A percentile compares a stretch with the other conserved stretches of the same genome.
These are phyloP conservation scores for Abrostola tripartita DNA, from an alignment of 2,888 invertebrate species.

Conservation along the genomic window DNA sequence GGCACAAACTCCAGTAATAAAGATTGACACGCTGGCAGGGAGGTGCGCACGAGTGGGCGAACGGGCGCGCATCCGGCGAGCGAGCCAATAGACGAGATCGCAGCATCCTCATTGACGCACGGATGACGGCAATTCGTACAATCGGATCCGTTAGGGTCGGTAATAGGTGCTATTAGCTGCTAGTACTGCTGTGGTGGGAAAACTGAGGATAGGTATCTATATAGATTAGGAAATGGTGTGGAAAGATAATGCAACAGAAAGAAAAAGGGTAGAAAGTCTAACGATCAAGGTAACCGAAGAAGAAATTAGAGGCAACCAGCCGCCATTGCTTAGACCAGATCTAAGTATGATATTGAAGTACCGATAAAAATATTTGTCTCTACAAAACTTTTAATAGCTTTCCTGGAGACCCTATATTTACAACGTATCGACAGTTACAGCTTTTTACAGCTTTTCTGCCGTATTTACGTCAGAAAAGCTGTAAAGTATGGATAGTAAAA, in stretches of 20 bases:
- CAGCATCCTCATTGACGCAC: slow-evolving; percentile 81
- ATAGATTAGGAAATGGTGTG: background rate
- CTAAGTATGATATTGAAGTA: too few relatives aligned
- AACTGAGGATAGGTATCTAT: background rate
- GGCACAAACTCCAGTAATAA: slow-evolving; percentile 46
- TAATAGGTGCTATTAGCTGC: slow-evolving; percentile 26
- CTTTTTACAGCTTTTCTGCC: too few relatives aligned
- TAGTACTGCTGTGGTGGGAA: slow-evolving; percentile 39
- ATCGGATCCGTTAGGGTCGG: slow-evolving; percentile 27
- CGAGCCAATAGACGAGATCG: slow-evolving; percentile 75
- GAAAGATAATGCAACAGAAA: background rate
- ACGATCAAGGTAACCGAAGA: too few relatives aligned
- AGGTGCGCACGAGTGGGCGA: slow-evolving; percentile 61
- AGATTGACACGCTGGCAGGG: slow-evolving; percentile 57
- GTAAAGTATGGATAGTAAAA: too few relatives aligned
- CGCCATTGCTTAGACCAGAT: too few relatives aligned
- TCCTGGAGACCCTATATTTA: too few relatives aligned
- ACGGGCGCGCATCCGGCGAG: slow-evolving; percentile 51
- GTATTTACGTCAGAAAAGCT: too few relatives aligned
- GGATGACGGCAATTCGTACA: slow-evolving; percentile 74
- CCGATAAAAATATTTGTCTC: too few relatives aligned
- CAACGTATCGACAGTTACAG: too few relatives aligned
- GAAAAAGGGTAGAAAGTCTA: too few relatives aligned
- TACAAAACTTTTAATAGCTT: too few relatives aligned
- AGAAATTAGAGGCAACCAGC: too few relatives aligned